These are phyloP conservation scores for Scaptomyza reducta DNA, from an alignment of 2,888 invertebrate genomes.

Conservation along the genomic window DNA sequence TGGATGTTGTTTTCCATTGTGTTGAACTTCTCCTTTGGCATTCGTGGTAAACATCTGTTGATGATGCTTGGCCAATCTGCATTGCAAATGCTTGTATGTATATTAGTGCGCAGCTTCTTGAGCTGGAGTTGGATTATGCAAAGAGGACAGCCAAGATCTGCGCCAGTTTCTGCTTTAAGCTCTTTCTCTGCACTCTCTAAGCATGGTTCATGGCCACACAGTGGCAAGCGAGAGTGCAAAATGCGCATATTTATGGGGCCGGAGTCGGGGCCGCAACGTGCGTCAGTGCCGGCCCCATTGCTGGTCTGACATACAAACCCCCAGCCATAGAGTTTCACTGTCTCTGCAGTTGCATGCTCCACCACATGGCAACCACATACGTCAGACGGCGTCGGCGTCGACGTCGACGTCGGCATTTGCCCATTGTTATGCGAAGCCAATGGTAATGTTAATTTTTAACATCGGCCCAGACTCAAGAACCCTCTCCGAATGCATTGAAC, in stretches of 20 bases:
- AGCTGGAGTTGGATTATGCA: constrained; percentile 56
- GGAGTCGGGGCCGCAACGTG: constrained; percentile 39
- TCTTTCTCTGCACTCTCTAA: constrained; percentile 32
- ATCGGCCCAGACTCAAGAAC: constrained; percentile 39
- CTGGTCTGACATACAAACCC: constrained; percentile 61
- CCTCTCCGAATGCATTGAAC: constrained; percentile 71
- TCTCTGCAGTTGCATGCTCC: constrained; percentile 51
- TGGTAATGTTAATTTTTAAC: constrained; percentile 54
- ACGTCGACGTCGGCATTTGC: too few relatives aligned
- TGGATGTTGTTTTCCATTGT: constrained; percentile 53
- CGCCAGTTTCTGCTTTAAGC: constrained; percentile 68
- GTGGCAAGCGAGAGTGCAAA: constrained; percentile 60
- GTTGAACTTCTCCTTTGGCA: constrained; percentile 55
- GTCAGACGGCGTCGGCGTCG: constrained; percentile 45
- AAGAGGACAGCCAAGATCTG: constrained; percentile 53
- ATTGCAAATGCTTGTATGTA: constrained; percentile 56
- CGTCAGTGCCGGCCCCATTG: constrained; percentile 59
- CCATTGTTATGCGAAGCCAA: constrained; percentile 68
- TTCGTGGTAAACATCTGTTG: constrained; percentile 28
- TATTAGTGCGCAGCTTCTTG: constrained; percentile 49
- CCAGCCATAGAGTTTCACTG: constrained; percentile 37
- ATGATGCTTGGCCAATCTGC: constrained; percentile 50
- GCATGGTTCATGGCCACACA: constrained; percentile 63
- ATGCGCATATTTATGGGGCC: constrained; percentile 63
- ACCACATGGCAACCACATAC: constrained; percentile 66